phyloP scores from a whole-genome alignment of 2,113 vertebrate species.

The Prunella himalayana region DNA sequence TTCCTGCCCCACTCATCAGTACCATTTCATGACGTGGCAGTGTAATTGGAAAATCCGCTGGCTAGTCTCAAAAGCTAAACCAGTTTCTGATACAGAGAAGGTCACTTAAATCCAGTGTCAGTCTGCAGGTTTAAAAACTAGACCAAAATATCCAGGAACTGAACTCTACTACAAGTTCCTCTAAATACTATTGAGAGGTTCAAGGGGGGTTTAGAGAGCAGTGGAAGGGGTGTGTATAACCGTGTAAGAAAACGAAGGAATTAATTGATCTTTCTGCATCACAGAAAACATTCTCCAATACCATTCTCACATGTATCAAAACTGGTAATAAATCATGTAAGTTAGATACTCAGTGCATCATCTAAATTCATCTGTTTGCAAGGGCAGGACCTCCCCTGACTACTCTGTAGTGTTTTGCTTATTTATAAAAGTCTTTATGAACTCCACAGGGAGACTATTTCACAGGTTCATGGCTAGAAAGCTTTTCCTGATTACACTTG shows the following conservation, averaged over 20 bases:
- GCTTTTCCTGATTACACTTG: neutral
- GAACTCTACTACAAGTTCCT: neutral
- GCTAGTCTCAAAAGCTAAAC: neutral
- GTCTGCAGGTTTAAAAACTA: neutral
- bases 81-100: neutral
- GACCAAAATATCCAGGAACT: neutral
- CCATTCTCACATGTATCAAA: neutral
- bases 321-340: neutral
- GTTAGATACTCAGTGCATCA: neutral
- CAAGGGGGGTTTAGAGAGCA: neutral
- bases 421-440: neutral
- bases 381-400: neutral
- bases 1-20: neutral
- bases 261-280: neutral
- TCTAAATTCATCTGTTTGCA: neutral
- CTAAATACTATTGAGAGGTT: neutral
- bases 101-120: slow-evolving; percentile 17
- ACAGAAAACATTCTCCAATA: neutral
- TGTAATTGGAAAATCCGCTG: neutral
- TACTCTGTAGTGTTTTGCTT: neutral
- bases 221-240: neutral
- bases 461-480: slow-evolving; percentile 26
- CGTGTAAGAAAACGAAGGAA: neutral
- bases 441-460: neutral
- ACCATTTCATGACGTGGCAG: neutral